These are phyloP conservation scores for Papilio polytes DNA, from an alignment of 1,140 invertebrate genomes.

Conservation along the genomic window DNA sequence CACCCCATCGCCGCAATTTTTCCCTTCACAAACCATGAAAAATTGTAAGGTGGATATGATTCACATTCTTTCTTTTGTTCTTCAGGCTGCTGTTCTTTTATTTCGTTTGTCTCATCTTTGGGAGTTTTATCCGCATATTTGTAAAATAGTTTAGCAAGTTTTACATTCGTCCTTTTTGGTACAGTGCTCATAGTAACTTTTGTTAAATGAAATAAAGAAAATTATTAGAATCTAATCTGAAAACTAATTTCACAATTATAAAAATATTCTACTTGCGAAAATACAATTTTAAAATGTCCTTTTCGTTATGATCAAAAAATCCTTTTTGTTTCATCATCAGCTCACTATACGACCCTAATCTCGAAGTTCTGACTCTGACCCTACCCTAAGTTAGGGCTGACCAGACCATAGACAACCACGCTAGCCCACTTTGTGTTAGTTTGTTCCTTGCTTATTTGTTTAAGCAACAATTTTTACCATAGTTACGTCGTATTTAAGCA, in stretches of 20 bases:
- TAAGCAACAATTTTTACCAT: neutral
- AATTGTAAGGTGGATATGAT: conserved; percentile 74
- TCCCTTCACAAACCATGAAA: conserved; percentile 76
- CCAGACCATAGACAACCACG: too few relatives aligned
- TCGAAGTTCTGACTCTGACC: too few relatives aligned
- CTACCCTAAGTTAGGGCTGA: too few relatives aligned
- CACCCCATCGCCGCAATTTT: conserved; percentile 83
- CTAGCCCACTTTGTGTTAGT: too few relatives aligned
- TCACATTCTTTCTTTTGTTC: conserved; percentile 56
- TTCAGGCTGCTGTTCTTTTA: conserved; percentile 43
- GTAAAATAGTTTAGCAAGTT: conserved; percentile 75
- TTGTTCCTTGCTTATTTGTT: too few relatives aligned
- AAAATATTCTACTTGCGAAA: too few relatives aligned
- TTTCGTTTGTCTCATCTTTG: conserved; percentile 44
- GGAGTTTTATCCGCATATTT: conserved; percentile 63
- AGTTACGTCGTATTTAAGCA: neutral
- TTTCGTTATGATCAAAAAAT: too few relatives aligned
- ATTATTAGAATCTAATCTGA: neutral
- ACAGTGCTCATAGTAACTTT: conserved; percentile 58
- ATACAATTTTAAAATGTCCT: too few relatives aligned
- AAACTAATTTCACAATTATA: too few relatives aligned
- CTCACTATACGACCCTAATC: too few relatives aligned
- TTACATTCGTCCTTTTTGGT: conserved; percentile 66
- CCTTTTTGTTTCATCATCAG: too few relatives aligned
- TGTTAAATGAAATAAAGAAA: neutral